Base-by-base conservation (phyloP, 1,140 invertebrate genomes). In the Neoseiulus cucumeris region DNA sequence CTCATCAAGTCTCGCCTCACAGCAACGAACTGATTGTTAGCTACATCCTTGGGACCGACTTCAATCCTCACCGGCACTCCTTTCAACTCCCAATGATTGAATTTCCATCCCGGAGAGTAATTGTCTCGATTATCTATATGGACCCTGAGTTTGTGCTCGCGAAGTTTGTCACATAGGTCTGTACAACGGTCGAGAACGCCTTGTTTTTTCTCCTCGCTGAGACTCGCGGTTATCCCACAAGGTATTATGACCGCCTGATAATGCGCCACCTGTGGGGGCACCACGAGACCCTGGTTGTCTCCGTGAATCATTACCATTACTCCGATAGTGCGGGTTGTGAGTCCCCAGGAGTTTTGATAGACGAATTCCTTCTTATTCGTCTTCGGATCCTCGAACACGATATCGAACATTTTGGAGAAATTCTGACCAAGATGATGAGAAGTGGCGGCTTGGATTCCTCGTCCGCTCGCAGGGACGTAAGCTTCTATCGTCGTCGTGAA, bases 391-490 rank as follows among this genome's bases (percentile, higher is more conserved):
- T 98, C 92, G 73, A 85, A 91, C 6, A 87, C 80, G 68, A 99
- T 94, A 68, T 98, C 91, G 79, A 99, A 98, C 93, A 99, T 99
- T 77, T 94, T 95, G 0, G 92, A 94, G 74, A 99, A 99, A 76
- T 98, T 99, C 78, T 98, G 94, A 0, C 95, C 96, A 25, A 99
- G 78, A 76, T 96, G 90, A 80, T 99, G 95, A 67, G 93, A 98
- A 0, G 96, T 99, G 0, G 84, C 96, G 30, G 91, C 91, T 83
- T 98, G 94, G 72, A 98, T 92, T 6, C 84, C 94, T 59, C 93
- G 80, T 1, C 96, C 96, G 74, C 89, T 97, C 1, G 89, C 89
- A 0, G 90, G 84, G 55, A 99, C 83, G 75, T 89, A 98, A 0
- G 87, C 91, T 77, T 99, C 95, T 1, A 96, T 88, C 0, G 96